Percentiles rank a stretch among this genome's conserved stretches.
phyloP scores from a whole-genome alignment of 2,113 vertebrate species.

The Megaceryle torquata region DNA sequence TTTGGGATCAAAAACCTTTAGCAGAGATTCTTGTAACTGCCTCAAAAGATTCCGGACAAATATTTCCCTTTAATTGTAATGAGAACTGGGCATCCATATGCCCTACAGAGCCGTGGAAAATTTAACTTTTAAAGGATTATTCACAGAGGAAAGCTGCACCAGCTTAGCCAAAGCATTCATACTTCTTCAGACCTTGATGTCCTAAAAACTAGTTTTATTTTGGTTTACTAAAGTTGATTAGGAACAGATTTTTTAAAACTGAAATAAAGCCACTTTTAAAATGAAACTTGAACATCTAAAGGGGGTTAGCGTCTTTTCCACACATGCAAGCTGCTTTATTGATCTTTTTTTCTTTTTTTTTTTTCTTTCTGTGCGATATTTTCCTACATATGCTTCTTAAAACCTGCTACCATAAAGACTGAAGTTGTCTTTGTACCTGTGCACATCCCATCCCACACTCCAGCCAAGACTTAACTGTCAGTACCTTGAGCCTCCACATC shows the following conservation, averaged over 20 bases:
- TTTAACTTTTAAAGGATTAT: conserved; percentile 53
- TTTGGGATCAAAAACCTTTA: conserved; percentile 43
- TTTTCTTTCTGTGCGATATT: neutral
- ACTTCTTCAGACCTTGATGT: conserved; percentile 54
- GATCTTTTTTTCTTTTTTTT: neutral
- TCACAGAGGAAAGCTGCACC: conserved; percentile 52
- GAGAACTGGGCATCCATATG: conserved; percentile 65
- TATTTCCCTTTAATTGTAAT: conserved; percentile 57
- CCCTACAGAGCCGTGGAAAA: conserved; percentile 60
- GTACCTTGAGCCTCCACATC: neutral
- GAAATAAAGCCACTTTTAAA: conserved; percentile 50
- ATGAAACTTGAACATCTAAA: conserved; percentile 50
- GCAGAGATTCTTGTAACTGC: conserved; percentile 56
- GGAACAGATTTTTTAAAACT: conserved; percentile 41
- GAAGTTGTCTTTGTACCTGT: conserved; percentile 9
- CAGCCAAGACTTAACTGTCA: neutral
- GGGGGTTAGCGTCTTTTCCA: neutral
- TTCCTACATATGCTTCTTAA: neutral
- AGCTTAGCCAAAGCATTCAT: conserved; percentile 55
- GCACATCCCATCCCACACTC: neutral
- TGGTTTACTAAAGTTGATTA: conserved; percentile 61
- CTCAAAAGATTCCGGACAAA: conserved; percentile 52
- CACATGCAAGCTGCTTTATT: conserved; percentile 19
- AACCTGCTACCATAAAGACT: neutral
- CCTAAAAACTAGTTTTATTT: conserved; percentile 61